Evolutionary conservation across 37 sponge, comb jelly and placozoan genomes (phyloP), one percentile per base, ranked within the genome.

Genomic region (Theonella swinhoei): DNA sequence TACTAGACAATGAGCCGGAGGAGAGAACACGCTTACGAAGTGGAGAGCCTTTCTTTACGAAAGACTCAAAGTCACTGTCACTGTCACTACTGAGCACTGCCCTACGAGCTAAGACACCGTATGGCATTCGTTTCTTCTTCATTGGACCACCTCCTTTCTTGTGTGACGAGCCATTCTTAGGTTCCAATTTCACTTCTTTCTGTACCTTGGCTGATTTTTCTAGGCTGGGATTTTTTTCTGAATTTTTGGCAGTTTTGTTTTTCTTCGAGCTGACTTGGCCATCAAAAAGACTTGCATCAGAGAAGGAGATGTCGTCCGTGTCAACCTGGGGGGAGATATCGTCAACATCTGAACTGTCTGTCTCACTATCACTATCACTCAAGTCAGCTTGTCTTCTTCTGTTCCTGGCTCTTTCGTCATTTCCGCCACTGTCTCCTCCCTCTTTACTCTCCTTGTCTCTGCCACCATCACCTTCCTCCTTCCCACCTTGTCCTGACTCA

Each of bases 231-330:
- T n/a, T n/a, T 47, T 47, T 47, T 47, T 8, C 68, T 67, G 68
- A 26, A 20, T 8, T 9, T 32, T 67, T 32, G 54, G 54, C 54
- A 17, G 11, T 14, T 47, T 14, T 14, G 14, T 17, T 14, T 47
- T 14, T 47, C 54, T 47, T 47, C 54, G 54, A 47, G 54, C 54
- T 47, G 54, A 47, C 54, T 17, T 47, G 11, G 7, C 69, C 62
- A 1, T 61, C 82, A 30, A 58, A 36, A 14, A 85, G 7, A 14
- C 80, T 79, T 0, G 78, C 62, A 24, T 88, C 89, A 0, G 89
- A 88, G 77, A 78, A 3, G 36, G 26, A 39, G 28, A 88, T 35
- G 4, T 88, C 78, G 82, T 82, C 83, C 19, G 75, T 88, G 25
- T 76, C 29, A 0, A 81, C 77, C 24, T 80, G 62, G 0, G 76